Evolutionary conservation across 1,140 invertebrate genomes (phyloP).

Genomic region (Drosophila rhopaloa): DNA sequence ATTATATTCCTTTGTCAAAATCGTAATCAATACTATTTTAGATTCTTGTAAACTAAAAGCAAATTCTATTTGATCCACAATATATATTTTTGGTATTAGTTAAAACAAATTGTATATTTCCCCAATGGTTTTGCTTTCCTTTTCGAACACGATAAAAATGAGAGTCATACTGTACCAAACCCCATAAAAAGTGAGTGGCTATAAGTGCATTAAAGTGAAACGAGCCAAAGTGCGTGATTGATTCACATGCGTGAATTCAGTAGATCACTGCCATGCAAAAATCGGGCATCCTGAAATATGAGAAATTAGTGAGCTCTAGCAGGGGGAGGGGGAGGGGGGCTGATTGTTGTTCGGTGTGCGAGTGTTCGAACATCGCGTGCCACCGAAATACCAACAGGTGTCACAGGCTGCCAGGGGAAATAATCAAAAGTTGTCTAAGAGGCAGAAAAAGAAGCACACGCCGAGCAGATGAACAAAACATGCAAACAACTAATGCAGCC

Average conservation of each 20-base stretch:
- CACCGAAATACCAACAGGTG: constrained; percentile 48
- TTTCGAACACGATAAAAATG: too few species aligned
- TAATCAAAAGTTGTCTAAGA: constrained; percentile 53
- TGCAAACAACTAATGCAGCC: constrained; percentile 48
- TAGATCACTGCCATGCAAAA: constrained; percentile 26
- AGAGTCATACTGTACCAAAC: neutral
- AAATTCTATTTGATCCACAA: too few species aligned
- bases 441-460: constrained; percentile 40
- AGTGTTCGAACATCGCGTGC: constrained; percentile 34
- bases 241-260: neutral
- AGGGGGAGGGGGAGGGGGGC: neutral
- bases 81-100: too few species aligned
- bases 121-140: too few species aligned
- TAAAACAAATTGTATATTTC: too few species aligned
- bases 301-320: constrained; percentile 4
- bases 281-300: constrained; percentile 34
- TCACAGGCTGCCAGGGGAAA: constrained; percentile 40
- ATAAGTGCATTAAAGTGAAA: constrained; percentile 19
- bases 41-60: too few species aligned
- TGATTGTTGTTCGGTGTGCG: neutral
- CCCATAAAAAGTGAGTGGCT: constrained; percentile 1
- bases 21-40: too few species aligned
- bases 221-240: constrained; percentile 17
- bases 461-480: constrained; percentile 44
- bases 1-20: too few species aligned